A percentile compares a stretch with the other conserved stretches of the same genome.
These are phyloP conservation scores for Hemithea aestivaria DNA, from an alignment of 2,888 invertebrate species.

Conservation along the genomic window DNA sequence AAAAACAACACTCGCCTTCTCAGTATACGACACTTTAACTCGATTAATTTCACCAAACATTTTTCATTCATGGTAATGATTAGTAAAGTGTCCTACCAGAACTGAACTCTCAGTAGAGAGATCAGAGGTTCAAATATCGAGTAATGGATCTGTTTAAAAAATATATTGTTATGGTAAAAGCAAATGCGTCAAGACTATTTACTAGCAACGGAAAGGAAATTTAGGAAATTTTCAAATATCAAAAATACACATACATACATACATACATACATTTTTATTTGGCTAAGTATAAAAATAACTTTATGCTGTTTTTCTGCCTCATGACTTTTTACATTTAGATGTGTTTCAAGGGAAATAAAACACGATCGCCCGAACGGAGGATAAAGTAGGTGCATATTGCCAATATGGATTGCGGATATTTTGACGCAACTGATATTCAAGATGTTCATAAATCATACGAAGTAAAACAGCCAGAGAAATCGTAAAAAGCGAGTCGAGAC, in stretches of 20 bases:
- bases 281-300: no score
- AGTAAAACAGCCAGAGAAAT: slow-evolving; percentile 25
- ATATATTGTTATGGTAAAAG: no score
- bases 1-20: slow-evolving; percentile 8
- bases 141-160: background rate
- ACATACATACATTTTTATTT: no score
- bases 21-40: slow-evolving; percentile 10
- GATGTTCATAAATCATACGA: slow-evolving; percentile 39
- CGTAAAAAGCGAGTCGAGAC: slow-evolving; percentile 19
- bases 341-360: slow-evolving; percentile 27
- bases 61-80: slow-evolving; percentile 9
- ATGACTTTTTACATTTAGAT: slow-evolving; percentile 2
- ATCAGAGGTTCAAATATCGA: slow-evolving; percentile 2
- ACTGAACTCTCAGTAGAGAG: slow-evolving; percentile 9
- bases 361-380: slow-evolving; percentile 23
- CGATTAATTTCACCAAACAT: slow-evolving; percentile 9
- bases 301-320: no score
- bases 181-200: no score
- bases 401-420: slow-evolving; percentile 36
- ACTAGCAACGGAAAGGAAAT: no score
- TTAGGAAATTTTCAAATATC: no score
- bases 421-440: slow-evolving; percentile 40
- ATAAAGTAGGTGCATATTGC: slow-evolving; percentile 24
- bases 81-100: background rate
- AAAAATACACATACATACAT: no score